phyloP scores from a whole-genome alignment of 2,888 invertebrate species.

The Pyrocoelia pectoralis region DNA sequence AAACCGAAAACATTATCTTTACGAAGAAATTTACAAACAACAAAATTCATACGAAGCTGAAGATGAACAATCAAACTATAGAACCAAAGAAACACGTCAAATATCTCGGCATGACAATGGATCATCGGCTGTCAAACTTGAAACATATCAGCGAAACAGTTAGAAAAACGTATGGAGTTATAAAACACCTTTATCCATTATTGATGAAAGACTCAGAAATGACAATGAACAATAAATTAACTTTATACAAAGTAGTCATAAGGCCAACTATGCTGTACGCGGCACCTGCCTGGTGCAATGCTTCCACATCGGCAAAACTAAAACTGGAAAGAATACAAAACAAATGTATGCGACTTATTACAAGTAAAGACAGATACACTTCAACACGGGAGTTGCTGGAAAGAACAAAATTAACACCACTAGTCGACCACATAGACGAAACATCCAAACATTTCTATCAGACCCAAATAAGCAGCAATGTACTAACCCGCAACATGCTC shows the following conservation, averaged over 20 bases:
- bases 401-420: too few relatives aligned
- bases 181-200: slow-evolving; percentile 29
- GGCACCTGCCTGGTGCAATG: slow-evolving; percentile 41
- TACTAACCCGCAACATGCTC: too few relatives aligned
- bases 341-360: slow-evolving; percentile 12
- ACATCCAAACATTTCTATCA: too few relatives aligned
- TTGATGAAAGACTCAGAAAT: too few relatives aligned
- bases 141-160: slow-evolving; percentile 28
- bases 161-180: slow-evolving; percentile 17
- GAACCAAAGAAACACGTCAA: slow-evolving; percentile 23
- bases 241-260: slow-evolving; percentile 41
- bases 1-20: slow-evolving; percentile 33
- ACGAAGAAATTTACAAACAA: slow-evolving; percentile 15
- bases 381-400: too few relatives aligned
- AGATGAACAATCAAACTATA: slow-evolving; percentile 17
- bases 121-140: slow-evolving; percentile 34
- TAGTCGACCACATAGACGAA: too few relatives aligned
- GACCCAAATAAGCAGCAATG: too few relatives aligned
- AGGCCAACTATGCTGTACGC: slow-evolving; percentile 41
- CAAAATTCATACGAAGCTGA: slow-evolving; percentile 10
- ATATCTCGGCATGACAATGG: slow-evolving; percentile 42
- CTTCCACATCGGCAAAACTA: slow-evolving; percentile 22
- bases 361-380: slow-evolving; percentile 6
- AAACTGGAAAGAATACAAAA: slow-evolving; percentile 40
- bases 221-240: slow-evolving; percentile 2